Conservation (phyloP, 2,797 vertebrate genomes). For the Oreortyx pictus region DNA sequence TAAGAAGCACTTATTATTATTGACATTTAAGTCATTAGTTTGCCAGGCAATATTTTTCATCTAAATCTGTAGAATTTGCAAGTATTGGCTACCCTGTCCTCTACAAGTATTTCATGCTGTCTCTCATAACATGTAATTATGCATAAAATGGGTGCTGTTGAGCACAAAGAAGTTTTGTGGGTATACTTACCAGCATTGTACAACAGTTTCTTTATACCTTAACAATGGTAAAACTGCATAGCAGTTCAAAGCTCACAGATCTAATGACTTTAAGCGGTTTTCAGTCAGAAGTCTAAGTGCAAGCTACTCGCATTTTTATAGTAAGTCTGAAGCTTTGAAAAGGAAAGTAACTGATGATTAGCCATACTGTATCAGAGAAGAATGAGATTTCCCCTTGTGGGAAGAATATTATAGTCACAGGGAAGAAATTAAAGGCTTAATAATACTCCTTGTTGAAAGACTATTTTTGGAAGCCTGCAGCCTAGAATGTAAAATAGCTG, state of each 20-base stretch:
- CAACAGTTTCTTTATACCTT: conserved; percentile 4
- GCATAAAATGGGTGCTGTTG: background rate
- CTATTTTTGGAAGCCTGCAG: background rate
- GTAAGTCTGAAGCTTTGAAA: conserved; percentile 18
- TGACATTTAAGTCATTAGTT: background rate
- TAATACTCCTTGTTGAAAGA: conserved; percentile 14
- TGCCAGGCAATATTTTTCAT: background rate
- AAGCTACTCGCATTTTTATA: conserved; percentile 20
- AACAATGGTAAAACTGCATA: background rate
- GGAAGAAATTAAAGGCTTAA: background rate
- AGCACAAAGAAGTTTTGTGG: conserved; percentile 2
- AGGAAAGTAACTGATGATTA: conserved; percentile 39
- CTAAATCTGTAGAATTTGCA: background rate
- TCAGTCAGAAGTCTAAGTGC: conserved; percentile 15
- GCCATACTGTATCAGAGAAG: background rate
- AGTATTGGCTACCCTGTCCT: background rate
- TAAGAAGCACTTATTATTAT: background rate
- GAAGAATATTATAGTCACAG: conserved; percentile 4
- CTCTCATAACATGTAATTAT: background rate
- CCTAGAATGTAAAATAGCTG: background rate
- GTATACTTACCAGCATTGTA: background rate
- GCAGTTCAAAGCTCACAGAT: conserved; percentile 9
- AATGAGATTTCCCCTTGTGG: conserved; percentile 21
- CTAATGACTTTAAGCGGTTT: conserved; percentile 7
- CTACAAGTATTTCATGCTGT: background rate